Percentiles rank a stretch among this genome's conserved stretches.
Conservation (phyloP, 2,888 invertebrate species). For the Ceriagrion tenellum region DNA sequence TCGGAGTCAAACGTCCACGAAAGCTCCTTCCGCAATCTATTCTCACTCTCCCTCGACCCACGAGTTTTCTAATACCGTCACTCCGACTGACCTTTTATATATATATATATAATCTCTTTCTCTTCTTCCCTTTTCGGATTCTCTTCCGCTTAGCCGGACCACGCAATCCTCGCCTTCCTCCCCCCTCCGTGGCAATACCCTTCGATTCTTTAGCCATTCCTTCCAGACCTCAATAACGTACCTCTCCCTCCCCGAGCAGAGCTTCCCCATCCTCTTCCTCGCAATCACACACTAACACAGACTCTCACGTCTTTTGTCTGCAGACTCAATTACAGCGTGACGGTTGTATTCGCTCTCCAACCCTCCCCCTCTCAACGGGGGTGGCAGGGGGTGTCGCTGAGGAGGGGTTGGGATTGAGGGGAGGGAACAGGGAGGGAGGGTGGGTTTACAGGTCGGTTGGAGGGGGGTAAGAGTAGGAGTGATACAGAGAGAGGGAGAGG, state of each 20-base stretch:
- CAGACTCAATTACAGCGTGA: conserved; percentile 51
- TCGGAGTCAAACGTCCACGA: neutral
- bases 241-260: neutral
- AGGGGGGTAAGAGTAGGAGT: too few species aligned
- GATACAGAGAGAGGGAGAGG: too few species aligned
- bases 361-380: too few species aligned
- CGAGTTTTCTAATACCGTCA: neutral
- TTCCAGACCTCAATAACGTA: conserved; percentile 60
- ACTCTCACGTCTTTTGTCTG: conserved; percentile 37
- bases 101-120: too few species aligned
- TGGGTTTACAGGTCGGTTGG: too few species aligned
- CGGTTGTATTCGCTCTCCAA: conserved; percentile 20
- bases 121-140: neutral
- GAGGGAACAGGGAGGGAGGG: neutral
- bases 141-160: neutral
- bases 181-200: conserved; percentile 42
- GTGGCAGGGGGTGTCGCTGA: too few species aligned
- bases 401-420: too few species aligned
- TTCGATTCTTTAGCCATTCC: conserved; percentile 49
- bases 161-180: neutral
- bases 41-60: neutral
- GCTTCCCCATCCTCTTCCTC: neutral
- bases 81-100: too few species aligned
- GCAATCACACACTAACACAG: neutral
- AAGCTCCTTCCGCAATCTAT: neutral